Base-by-base conservation (phyloP, 2,113 vertebrate species). In the Accipiter cooperii region DNA sequence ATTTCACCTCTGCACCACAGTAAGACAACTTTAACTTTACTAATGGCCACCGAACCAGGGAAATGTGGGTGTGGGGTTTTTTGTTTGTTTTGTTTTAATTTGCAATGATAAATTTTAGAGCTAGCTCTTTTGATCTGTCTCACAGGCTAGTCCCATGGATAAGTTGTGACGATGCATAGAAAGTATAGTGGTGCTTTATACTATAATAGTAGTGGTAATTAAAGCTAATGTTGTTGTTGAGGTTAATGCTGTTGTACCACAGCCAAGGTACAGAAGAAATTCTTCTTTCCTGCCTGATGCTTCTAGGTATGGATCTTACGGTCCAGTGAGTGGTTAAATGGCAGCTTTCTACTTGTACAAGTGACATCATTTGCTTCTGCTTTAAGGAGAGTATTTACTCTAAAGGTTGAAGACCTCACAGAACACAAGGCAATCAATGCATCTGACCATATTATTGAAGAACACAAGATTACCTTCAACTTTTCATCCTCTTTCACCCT, bases 131-230 rank as follows among this genome's bases (percentile, higher is more conserved):
- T 44, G 7, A 13, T 76, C 34, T 84, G 12, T 66, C 12, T 87
- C 10, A 5, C 4, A 4, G 12, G 22, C 2, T 49, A 81, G 22
- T 74, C 31, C 19, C 4, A 5, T 5, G 1, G 20, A 9, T 49
- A 84, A 84, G 18, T 46, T 74, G 29, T 61, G 68, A 7, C 46
- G 42, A 29, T 40, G 40, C 29, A 55, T 13, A 33, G 49, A 3
- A 82, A 65, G 13, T 8, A 1, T 14, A 57, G 24, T 40, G 40
- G 16, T 86, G 20, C 36, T 47, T 79, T 83, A 10, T 13, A 13
- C 14, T 52, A 1, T n/a, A 60, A 31, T 13, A 58, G 25, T 10
- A 81, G 20, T 47, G 44, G 14, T 77, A 65, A 38, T 64, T 65
- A 64, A 63, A 79, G 16, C 24, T 52, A 9, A 11, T 11, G 6